Conservation (phyloP, 1,140 invertebrate genomes). For the Platyura marginata region DNA sequence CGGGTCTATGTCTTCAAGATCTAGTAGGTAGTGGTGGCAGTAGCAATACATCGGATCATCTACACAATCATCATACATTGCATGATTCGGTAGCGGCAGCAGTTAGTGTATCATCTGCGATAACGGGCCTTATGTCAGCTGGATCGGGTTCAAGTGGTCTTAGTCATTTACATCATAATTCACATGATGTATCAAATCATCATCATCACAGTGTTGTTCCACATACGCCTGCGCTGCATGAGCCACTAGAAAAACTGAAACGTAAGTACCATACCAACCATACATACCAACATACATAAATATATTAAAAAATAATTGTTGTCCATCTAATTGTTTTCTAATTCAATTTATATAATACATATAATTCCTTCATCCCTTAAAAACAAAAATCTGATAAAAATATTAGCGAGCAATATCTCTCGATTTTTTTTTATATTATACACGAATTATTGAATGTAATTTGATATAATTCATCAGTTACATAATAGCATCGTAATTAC, state of each 20-base stretch:
- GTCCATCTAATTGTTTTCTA: too few species aligned
- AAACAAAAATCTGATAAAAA: too few species aligned
- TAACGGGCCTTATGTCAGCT: slow-evolving; percentile 47
- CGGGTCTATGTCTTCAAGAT: slow-evolving; percentile 52
- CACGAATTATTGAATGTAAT: not conserved
- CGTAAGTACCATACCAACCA: too few species aligned
- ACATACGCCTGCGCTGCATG: slow-evolving; percentile 42
- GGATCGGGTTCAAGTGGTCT: slow-evolving; percentile 24
- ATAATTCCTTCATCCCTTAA: too few species aligned
- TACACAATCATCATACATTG: slow-evolving; percentile 33
- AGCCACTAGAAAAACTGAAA: slow-evolving; percentile 66
- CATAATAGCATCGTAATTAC: not conserved
- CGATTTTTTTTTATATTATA: too few species aligned
- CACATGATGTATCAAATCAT: slow-evolving; percentile 25
- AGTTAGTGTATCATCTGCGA: slow-evolving; percentile 41
- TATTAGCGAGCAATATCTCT: too few species aligned
- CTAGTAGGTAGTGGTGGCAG: slow-evolving; percentile 26
- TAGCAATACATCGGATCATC: slow-evolving; percentile 13
- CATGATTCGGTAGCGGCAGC: slow-evolving; percentile 38
- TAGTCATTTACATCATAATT: slow-evolving; percentile 25
- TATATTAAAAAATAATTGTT: too few species aligned
- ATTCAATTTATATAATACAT: too few species aligned
- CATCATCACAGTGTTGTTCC: slow-evolving; percentile 35
- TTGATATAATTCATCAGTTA: slow-evolving; percentile 2
- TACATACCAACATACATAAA: too few species aligned